A percentile compares a stretch with the other conserved stretches of the same genome.
These are phyloP conservation scores for Oenanthe oenanthe DNA, from an alignment of 2,113 vertebrate species.

Conservation along the genomic window DNA sequence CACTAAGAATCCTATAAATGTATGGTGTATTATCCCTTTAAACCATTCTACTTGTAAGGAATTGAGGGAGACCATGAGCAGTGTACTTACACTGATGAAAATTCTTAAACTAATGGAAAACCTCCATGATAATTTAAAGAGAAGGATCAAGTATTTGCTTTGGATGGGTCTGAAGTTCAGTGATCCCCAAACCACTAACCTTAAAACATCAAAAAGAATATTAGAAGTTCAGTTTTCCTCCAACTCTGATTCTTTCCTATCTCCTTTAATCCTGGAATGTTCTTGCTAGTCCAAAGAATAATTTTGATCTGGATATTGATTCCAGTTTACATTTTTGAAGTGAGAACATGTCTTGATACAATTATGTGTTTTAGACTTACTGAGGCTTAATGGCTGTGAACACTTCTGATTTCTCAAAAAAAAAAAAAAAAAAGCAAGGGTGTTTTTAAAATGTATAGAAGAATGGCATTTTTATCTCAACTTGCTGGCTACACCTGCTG, in stretches of 20 bases:
- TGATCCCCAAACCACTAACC: accelerated
- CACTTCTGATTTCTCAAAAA: not conserved
- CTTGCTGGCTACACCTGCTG: not conserved
- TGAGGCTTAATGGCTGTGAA: not conserved
- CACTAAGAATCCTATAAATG: not conserved
- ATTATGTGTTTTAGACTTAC: not conserved
- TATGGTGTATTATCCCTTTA: not conserved
- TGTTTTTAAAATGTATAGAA: accelerated
- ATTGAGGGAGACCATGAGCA: not conserved
- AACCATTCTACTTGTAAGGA: not conserved
- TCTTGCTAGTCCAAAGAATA: not conserved
- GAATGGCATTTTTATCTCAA: not conserved
- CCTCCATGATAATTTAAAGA: not conserved
- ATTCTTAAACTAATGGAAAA: not conserved
- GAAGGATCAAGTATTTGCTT: not conserved
- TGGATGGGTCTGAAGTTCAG: not conserved
- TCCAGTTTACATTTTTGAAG: not conserved
- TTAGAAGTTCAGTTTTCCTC: not conserved
- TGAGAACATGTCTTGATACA: not conserved
- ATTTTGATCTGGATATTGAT: not conserved
- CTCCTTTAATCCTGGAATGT: not conserved
- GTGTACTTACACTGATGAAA: not conserved
- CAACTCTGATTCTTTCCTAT: not conserved
- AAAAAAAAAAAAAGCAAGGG: not conserved
- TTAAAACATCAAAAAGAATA: not conserved